Evolutionary conservation across 2,113 vertebrate species (phyloP).

Genomic region (Turnix velox): DNA sequence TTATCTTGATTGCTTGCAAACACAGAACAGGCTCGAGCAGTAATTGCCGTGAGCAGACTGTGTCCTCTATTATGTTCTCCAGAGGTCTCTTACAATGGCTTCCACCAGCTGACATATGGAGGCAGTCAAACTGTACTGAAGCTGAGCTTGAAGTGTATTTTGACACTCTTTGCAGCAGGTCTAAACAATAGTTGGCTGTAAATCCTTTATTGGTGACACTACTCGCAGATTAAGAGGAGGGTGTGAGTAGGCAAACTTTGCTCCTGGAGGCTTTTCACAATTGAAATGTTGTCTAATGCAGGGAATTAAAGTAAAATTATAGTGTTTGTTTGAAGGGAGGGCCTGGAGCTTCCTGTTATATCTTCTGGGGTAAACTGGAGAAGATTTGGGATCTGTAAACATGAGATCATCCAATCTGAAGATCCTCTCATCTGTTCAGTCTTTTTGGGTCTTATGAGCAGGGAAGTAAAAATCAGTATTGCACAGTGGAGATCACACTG

Average conservation of each 20-base stretch:
- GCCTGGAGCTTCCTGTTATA: neutral
- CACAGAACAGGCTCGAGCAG: neutral
- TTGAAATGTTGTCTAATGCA: neutral
- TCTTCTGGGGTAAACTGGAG: neutral
- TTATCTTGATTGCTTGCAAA: neutral
- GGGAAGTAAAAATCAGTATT: neutral
- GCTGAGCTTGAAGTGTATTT: neutral
- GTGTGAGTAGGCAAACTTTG: neutral
- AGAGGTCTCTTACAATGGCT: rapidly evolving
- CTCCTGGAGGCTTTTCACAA: neutral
- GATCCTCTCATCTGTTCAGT: neutral
- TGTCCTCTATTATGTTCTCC: rapidly evolving
- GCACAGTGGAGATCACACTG: rapidly evolving
- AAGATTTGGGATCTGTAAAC: neutral
- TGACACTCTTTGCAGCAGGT: neutral
- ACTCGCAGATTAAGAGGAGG: neutral
- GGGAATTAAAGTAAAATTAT: neutral
- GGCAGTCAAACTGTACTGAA: neutral
- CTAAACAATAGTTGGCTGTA: neutral
- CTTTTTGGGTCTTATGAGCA: neutral
- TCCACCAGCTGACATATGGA: neutral
- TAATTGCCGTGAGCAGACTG: rapidly evolving
- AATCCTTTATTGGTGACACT: neutral
- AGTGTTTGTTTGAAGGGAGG: neutral
- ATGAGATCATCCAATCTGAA: neutral